Base-by-base conservation (phyloP, 2,888 invertebrate species). In the Drepanosiphum platanoidis region DNA sequence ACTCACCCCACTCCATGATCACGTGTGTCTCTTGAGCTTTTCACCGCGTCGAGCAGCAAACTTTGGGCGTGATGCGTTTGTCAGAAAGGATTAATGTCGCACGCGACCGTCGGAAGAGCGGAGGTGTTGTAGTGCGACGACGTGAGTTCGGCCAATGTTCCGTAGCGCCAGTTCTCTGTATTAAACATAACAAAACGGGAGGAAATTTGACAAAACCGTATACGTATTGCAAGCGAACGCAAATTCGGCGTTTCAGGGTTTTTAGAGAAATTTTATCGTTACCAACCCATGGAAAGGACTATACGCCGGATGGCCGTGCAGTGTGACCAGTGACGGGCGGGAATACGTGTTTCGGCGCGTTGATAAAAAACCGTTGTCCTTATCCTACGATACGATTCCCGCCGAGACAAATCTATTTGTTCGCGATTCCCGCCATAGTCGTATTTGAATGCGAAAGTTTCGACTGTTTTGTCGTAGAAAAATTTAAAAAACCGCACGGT, bases 1-100 rank as follows among this genome's bases (percentile, higher is more conserved):
- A 80, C 87, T 82, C 61, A 87, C 87, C 87, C 87, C 87, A 87
- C 75, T 86, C 86, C 87, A 87, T 86, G 78, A 61, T 79, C 84
- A 84, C 84, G 84, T 84, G 84, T 30, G 13, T 77, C 30, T 22
- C 52, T 80, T n/a, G 30, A 36, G 52, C 2, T 36, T 81, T 58
- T 36, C 22, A n/a, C 18, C 52, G 36, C 15, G 27, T n/a, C 18
- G 15, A 1, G 11, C 34, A 34, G 36, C 27, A 27, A 30, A 58
- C 58, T 32, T 58, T 11, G 42, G n/a, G 18, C 36, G 52, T 36
- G 27, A 34, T 75, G n/a, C 27, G 83, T 68, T 75, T 83, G 83
- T 75, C 83, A 83, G 83, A 83, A 75, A 68, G 83, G 74, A 66
- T 27, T 66, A 0, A n/a, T 42, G 22, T 52, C 5, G 18, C 34